Base-by-base conservation (phyloP, 2,113 vertebrate genomes). In the Hydrolagus affinis region DNA sequence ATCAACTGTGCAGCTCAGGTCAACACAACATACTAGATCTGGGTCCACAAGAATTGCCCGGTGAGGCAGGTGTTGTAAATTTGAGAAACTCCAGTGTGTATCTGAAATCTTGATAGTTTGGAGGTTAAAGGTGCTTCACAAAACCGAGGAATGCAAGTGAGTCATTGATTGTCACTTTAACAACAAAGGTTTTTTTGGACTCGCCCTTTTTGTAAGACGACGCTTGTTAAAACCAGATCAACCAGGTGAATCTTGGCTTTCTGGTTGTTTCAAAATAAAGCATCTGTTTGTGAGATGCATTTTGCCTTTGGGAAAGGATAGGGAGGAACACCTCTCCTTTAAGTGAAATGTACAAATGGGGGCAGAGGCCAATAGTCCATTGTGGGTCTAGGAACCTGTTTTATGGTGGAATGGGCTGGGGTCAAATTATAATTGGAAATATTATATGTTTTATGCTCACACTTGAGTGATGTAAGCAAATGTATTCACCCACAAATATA, bases 151-250 rank as follows among this genome's bases (percentile, higher is more conserved):
- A 66, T 83, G 62, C 14, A 17, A 66, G 66, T 83, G 28, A 83
- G 6, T 83, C 78, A 66, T 11, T 28, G 17, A 21, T 11, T 17
- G 23, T 28, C 6, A 6, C 44, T 44, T n/a, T n/a, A n/a, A n/a
- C 1, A 44, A 44, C 1, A 44, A 44, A 44, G 6, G 44, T 44
- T 44, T 44, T 6, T 3, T 32, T 17, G 30, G 78, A 66, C 62
- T 19, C 28, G 32, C 78, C 78, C 17, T 28, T 30, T 14, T 1
- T 44, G 32, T 21, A 57, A 83, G 25, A 15, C 57, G 12, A 11
- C 30, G 6, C 78, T 28, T 19, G 78, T 68, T 44, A 19, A 28
- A 83, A 83, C 78, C 62, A 83, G 78, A 66, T 17, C 25, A 83
- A 83, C 60, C 9, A 25, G 78, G 64, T 83, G 4, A 19, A 21